Percentiles rank a stretch among this genome's conserved stretches.
Conservation (phyloP, 2,888 invertebrate genomes). For the Cerastis leucographa region DNA sequence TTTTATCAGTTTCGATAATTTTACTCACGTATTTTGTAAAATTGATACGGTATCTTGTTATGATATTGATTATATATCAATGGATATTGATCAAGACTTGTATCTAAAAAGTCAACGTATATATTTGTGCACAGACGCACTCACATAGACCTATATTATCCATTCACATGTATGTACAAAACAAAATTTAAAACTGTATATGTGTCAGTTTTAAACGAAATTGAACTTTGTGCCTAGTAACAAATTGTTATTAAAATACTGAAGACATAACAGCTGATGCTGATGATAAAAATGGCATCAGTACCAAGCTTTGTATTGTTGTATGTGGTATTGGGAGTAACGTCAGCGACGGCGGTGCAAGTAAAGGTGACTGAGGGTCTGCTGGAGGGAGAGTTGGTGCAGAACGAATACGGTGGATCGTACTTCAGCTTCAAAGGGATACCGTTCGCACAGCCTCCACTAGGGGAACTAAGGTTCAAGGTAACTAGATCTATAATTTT, state of each 20-base stretch:
- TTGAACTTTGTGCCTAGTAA: background rate
- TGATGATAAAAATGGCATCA: background rate
- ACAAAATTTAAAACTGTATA: background rate
- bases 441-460: conserved; percentile 87
- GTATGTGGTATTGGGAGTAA: background rate
- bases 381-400: conserved; percentile 71
- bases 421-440: conserved; percentile 81
- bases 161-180: background rate
- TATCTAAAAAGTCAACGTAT: background rate
- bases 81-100: background rate
- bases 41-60: conserved; percentile 8
- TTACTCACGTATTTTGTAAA: no score
- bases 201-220: background rate
- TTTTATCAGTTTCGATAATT: background rate
- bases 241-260: background rate
- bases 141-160: no score
- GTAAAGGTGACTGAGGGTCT: conserved; percentile 73
- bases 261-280: background rate
- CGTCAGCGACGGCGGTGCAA: conserved; percentile 29
- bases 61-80: conserved; percentile 8
- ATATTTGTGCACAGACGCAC: background rate
- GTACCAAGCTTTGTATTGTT: background rate
- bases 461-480: conserved; percentile 87
- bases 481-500: conserved; percentile 67
- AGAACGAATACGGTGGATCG: conserved; percentile 66